Base-by-base conservation (phyloP, 2,113 vertebrate genomes). In the Pongo pygmaeus region DNA sequence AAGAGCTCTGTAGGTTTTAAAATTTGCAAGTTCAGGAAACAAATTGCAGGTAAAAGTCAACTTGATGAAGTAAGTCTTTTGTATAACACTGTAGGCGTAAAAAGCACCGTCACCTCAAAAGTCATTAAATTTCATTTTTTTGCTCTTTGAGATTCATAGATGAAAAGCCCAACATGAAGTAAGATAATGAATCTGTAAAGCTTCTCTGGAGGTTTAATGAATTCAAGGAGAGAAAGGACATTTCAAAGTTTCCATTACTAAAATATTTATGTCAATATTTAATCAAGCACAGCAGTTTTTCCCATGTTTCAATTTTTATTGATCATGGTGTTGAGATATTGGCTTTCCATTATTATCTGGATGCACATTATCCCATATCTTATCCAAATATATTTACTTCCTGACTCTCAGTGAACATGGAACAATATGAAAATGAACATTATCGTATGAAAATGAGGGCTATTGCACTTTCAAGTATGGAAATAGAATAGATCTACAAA, bases 171-270 rank as follows among this genome's bases (percentile, higher is more conserved):
- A 96, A 95, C 27, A 20, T 92, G 93, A 98, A 97, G 97, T 97
- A 97, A 98, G 92, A 95, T 97, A 98, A 98, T 9, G 84, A 98
- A 59, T 91, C 95, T 96, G 83, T 78, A 97, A 97, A 97, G 25
- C 89, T 98, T 98, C 97, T 98, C 96, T 96, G 61, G 75, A 80
- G 84, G 11, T 48, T 96, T 98, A 98, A 98, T 98, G 97, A 98
- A 97, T 59, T 98, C 83, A 98, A 98, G 96, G 96, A 97, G 88
- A 98, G 13, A 98, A 97, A 98, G 97, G 95, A 92, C 93, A 97
- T 97, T 98, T 97, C 16, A 69, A 43, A 94, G 30, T 75, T 97
- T 81, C 96, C 98, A 96, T 93, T 85, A 74, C 93, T 98, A 84
- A 98, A 98, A 86, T 97, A 97, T 97, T 97, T 98, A 98, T 95